These are phyloP conservation scores for Aix galericulata DNA, from an alignment of 2,113 vertebrate species.

Conservation along the genomic window DNA sequence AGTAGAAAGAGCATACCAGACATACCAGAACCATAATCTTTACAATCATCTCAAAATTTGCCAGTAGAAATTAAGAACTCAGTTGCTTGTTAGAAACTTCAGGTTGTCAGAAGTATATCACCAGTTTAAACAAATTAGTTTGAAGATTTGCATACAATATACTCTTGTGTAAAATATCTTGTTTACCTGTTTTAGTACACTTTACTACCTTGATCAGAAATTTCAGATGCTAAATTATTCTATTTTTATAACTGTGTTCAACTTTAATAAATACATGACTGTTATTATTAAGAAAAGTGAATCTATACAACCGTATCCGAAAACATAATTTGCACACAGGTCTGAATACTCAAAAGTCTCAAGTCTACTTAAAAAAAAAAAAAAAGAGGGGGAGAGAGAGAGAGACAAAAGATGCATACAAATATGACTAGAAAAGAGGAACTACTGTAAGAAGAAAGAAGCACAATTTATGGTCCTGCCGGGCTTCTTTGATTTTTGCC, in stretches of 20 bases:
- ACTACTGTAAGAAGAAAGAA: background rate
- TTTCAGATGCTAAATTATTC: background rate
- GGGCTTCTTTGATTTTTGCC: background rate
- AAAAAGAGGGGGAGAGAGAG: no score
- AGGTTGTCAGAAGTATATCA: background rate
- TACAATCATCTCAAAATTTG: background rate
- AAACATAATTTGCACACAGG: background rate
- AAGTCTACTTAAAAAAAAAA: background rate
- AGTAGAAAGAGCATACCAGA: background rate
- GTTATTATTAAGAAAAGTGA: background rate
- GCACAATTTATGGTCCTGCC: background rate
- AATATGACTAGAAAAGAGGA: background rate
- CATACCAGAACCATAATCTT: background rate
- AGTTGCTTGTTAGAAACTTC: background rate
- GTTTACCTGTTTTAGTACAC: background rate
- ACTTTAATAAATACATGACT: background rate
- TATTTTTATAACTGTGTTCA: background rate
- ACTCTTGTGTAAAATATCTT: background rate
- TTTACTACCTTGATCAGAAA: background rate
- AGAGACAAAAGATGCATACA: background rate
- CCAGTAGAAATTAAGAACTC: background rate
- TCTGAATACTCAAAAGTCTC: background rate
- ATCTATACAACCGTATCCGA: background rate
- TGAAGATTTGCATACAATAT: background rate
- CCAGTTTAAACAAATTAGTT: background rate